Base-by-base conservation (phyloP, 2,113 vertebrate genomes). In the Dicerorhinus sumatrensis region DNA sequence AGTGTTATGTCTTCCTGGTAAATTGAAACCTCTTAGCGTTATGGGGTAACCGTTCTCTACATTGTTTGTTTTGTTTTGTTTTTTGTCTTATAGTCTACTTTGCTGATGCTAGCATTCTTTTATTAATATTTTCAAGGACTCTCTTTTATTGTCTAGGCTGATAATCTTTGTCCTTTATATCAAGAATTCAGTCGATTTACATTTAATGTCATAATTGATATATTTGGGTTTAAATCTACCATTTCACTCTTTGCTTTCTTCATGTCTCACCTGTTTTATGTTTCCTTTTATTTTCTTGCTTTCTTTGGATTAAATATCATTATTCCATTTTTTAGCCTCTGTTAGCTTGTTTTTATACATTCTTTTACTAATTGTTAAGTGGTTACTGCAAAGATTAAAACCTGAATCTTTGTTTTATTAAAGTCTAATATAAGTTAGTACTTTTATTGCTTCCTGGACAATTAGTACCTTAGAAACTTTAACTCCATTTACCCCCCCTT, bases 331-430 rank as follows among this genome's bases (percentile, higher is more conserved):
- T 67, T 80, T 69, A 79, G 14, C 10, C 9, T 85, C 23, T 72
- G 1, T 85, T 94, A 85, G 46, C 56, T 93, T 77, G 29, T 63
- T 90, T 95, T 85, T 70, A 58, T 91, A 94, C 10, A 11, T 79
- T 94, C 20, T 79, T 90, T 90, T 65, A n/a, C 46, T 65, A 42
- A 85, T 85, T 31, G 31, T 72, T 75, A 90, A 33, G 21, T 94
- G 18, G 46, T 96, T 90, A 93, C 54, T 36, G 21, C 89, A 85
- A 92, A 67, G 46, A 84, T 63, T 94, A 79, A 96, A 83, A 94
- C 46, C 39, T 48, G 31, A 80, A 77, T 80, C 46, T 89, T 16
- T 63, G 48, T 90, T 56, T 65, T 94, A 79, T 70, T 62, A 89
- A 96, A 85, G 36, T 89, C 54, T 56, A 93, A 83, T 39, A 25